These are phyloP conservation scores for Gnathonemus longibarbis DNA, from an alignment of 2,113 vertebrate genomes.

Conservation along the genomic window DNA sequence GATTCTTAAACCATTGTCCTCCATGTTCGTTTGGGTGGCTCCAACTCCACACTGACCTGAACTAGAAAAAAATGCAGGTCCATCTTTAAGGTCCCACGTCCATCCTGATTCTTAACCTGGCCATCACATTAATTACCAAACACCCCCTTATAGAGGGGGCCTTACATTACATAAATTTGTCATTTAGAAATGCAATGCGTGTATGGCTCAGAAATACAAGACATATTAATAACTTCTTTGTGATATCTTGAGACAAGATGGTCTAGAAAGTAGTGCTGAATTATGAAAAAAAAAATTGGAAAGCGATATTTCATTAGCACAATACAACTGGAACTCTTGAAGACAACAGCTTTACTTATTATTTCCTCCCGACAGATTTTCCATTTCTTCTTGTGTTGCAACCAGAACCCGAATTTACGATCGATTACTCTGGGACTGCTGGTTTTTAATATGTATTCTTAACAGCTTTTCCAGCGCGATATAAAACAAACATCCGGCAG, in stretches of 20 bases:
- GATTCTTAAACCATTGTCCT: constrained; percentile 54
- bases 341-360: neutral
- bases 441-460: constrained; percentile 34
- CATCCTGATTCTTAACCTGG: constrained; percentile 32
- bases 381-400: neutral
- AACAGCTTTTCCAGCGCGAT: constrained; percentile 35
- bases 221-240: neutral
- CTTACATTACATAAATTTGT: neutral
- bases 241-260: neutral
- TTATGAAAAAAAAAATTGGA: neutral
- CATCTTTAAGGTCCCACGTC: constrained; percentile 42
- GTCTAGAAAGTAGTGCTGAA: neutral
- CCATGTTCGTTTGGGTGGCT: constrained; percentile 43
- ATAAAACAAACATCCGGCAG: constrained; percentile 26
- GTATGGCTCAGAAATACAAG: neutral
- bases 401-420: constrained; percentile 18
- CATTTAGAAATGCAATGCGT: neutral
- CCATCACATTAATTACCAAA: neutral
- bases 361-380: neutral
- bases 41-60: constrained; percentile 32
- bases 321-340: neutral
- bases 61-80: constrained; percentile 46
- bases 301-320: neutral
- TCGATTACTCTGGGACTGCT: constrained; percentile 14
- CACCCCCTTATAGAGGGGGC: neutral